Evolutionary conservation across 2,113 vertebrate genomes (phyloP).

Genomic region (Gobiocypris rarus): DNA sequence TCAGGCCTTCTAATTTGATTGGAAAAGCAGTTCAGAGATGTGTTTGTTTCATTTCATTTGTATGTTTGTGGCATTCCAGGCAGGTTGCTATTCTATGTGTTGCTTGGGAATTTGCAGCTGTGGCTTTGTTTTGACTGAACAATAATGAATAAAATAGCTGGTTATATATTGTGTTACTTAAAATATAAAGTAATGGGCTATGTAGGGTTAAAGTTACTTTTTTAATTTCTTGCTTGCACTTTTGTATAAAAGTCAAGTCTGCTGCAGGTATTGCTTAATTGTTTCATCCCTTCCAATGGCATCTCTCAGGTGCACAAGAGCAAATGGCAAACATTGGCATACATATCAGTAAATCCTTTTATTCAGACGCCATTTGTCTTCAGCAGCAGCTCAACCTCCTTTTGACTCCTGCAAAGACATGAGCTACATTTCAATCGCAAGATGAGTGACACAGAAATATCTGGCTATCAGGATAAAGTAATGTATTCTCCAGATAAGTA

Average conservation of each 20-base stretch:
- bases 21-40: too few species aligned
- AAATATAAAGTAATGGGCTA: neutral
- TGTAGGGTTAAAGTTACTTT: neutral
- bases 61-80: neutral
- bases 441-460: constrained; percentile 59
- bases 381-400: constrained; percentile 45
- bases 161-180: neutral
- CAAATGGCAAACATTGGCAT: constrained; percentile 35
- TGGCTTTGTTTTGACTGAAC: too few species aligned
- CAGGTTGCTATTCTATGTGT: too few species aligned
- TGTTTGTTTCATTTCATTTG: neutral
- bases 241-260: too few species aligned
- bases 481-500: constrained; percentile 66
- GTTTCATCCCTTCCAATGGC: constrained; percentile 28
- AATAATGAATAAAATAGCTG: neutral
- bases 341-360: constrained; percentile 51
- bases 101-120: too few species aligned
- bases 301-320: constrained; percentile 16
- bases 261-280: neutral
- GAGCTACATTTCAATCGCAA: constrained; percentile 56
- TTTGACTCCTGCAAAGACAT: constrained; percentile 51
- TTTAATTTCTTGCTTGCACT: too few species aligned
- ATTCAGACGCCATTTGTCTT: constrained; percentile 57
- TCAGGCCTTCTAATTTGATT: neutral
- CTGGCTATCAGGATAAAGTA: constrained; percentile 62